Percentiles rank a stretch among this genome's conserved stretches.
Evolutionary conservation across 2,113 vertebrate species (phyloP).

Genomic region (Eupsittula cactorum): DNA sequence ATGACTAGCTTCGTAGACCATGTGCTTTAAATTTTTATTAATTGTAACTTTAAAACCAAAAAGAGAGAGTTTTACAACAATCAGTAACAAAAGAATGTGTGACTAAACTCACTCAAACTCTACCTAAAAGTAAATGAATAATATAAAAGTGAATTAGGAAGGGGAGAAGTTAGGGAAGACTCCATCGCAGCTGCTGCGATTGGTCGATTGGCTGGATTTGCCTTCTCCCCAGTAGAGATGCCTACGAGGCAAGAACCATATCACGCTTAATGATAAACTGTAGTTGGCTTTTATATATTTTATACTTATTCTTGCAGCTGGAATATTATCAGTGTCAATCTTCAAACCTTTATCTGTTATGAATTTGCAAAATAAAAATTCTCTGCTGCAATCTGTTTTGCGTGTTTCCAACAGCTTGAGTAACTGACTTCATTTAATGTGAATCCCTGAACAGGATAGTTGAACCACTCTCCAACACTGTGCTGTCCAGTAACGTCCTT

Average conservation of each 20-base stretch:
- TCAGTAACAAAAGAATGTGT: not conserved
- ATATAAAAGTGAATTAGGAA: not conserved
- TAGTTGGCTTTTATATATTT: not conserved
- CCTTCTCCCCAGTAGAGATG: not conserved
- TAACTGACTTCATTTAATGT: not conserved
- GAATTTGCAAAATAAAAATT: not conserved
- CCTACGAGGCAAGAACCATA: not conserved
- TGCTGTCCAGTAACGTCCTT: not conserved
- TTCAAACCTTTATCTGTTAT: not conserved
- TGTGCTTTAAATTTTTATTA: not conserved
- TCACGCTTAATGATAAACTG: not conserved
- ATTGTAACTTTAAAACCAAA: not conserved
- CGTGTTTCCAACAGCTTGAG: not conserved
- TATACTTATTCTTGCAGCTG: not conserved
- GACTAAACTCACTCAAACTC: not conserved
- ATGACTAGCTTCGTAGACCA: not conserved
- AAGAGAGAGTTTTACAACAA: not conserved
- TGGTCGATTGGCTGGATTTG: not conserved
- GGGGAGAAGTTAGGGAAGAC: not conserved
- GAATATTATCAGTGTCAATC: not conserved
- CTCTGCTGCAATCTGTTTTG: not conserved
- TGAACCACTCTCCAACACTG: not conserved
- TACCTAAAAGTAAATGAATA: not conserved
- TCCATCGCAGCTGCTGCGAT: not conserved
- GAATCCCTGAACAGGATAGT: not conserved